Conservation (phyloP, 2,888 invertebrate species). For the Osedax frankpressi region DNA sequence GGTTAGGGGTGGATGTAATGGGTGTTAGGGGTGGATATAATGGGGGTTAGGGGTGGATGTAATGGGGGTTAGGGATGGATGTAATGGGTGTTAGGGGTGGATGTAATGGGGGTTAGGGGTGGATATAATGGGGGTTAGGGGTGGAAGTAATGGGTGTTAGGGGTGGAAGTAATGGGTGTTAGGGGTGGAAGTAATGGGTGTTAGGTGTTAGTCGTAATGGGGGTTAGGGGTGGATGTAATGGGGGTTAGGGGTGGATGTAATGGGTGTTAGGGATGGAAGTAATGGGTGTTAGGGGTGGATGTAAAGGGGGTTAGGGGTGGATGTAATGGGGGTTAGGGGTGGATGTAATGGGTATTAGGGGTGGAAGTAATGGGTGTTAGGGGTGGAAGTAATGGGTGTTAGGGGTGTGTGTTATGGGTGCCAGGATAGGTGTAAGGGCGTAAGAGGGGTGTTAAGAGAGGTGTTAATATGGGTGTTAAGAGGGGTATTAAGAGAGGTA, state of each 20-base stretch:
- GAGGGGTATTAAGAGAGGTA: not conserved
- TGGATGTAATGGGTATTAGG: not conserved
- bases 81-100: not conserved
- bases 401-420: not conserved
- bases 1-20: not conserved
- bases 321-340: not conserved
- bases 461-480: not conserved
- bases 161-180: not conserved
- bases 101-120: not conserved
- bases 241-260: not conserved
- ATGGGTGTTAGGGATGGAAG: not conserved
- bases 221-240: not conserved
- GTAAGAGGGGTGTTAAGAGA: not conserved
- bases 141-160: not conserved
- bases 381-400: not conserved
- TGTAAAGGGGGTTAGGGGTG: not conserved
- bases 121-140: not conserved
- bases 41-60: not conserved
- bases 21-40: not conserved
- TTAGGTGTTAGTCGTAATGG: not conserved
- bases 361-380: not conserved
- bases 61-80: not conserved
- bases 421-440: not conserved
- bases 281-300: not conserved
- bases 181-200: not conserved